These are phyloP conservation scores for Sinocyclocheilus anshuiensis DNA, from an alignment of 2,113 vertebrate genomes.

Conservation along the genomic window DNA sequence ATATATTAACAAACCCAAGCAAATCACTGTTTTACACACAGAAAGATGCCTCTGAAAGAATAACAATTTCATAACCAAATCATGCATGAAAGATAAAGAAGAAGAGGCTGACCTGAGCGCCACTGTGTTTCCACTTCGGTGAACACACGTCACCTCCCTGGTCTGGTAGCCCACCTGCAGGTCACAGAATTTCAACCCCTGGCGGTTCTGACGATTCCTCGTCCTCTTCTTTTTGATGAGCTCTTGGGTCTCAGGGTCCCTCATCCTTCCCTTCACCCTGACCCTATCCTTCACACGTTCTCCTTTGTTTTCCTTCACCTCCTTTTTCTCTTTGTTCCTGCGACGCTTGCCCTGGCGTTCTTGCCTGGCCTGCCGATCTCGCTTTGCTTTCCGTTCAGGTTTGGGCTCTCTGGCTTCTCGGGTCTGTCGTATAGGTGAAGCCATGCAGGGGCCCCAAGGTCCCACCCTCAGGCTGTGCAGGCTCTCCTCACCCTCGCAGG, in stretches of 20 bases:
- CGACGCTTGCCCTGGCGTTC: slow-evolving; percentile 74
- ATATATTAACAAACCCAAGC: neutral
- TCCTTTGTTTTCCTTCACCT: slow-evolving; percentile 78
- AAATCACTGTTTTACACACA: neutral
- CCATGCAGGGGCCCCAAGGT: slow-evolving; percentile 83
- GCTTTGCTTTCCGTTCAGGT: slow-evolving; percentile 51
- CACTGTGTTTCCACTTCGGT: slow-evolving; percentile 83
- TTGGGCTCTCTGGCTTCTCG: slow-evolving; percentile 49
- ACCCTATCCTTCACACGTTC: slow-evolving; percentile 68
- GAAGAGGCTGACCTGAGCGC: slow-evolving; percentile 81
- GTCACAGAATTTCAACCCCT: slow-evolving; percentile 90
- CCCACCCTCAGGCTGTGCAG: slow-evolving; percentile 87
- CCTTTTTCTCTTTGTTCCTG: slow-evolving; percentile 79
- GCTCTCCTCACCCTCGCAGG: slow-evolving; percentile 80
- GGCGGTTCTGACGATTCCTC: slow-evolving; percentile 88
- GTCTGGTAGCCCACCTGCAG: slow-evolving; percentile 94
- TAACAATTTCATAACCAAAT: neutral
- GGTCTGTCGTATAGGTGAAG: slow-evolving; percentile 74
- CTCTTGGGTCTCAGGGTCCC: slow-evolving; percentile 87
- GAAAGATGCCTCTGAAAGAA: neutral
- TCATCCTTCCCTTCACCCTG: slow-evolving; percentile 75
- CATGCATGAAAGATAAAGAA: neutral
- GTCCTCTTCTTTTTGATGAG: slow-evolving; percentile 93
- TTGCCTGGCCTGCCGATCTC: slow-evolving; percentile 76
- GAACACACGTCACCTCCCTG: slow-evolving; percentile 84